phyloP scores from a whole-genome alignment of 2,113 vertebrate genomes.

The cattle (Bos taurus) region ARS-UCD2.0 NC_037329.1:22267001-22267500 shows the following conservation, averaged over 20 bases:
- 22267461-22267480: no score
- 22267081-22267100: neutral
- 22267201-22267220: neutral
- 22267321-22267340: neutral
- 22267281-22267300: neutral
- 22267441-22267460: no score
- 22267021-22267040: neutral
- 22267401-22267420: no score
- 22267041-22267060: neutral
- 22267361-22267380: neutral
- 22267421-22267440: no score
- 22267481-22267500: no score
- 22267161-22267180: neutral
- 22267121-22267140: neutral
- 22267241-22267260: neutral
- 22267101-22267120: neutral
- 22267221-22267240: neutral
- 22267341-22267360: neutral
- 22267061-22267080: neutral
- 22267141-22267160: neutral
- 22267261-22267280: neutral
- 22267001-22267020: neutral
- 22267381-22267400: neutral
- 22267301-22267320: neutral
- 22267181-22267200: neutral